phyloP scores from a whole-genome alignment of 2,888 invertebrate genomes.

The Euzetes globulus region DNA sequence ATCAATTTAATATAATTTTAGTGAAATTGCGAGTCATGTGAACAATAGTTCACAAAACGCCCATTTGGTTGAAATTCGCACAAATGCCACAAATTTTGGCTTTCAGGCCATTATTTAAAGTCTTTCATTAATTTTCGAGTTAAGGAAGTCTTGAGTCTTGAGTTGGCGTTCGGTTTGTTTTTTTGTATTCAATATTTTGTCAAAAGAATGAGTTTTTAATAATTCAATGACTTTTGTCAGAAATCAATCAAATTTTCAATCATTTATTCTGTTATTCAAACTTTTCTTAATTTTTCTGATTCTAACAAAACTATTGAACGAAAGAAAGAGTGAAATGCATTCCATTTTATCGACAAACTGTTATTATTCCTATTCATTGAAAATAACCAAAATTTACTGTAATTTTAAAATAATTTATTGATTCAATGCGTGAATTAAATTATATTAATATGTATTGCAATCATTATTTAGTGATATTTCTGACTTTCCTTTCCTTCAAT shows the following conservation, averaged over 20 bases:
- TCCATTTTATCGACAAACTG: not conserved
- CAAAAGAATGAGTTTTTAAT: not conserved
- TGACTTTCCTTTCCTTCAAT: no score
- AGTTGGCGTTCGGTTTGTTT: not conserved
- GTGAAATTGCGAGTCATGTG: slow-evolving; percentile 12
- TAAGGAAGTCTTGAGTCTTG: slow-evolving; percentile 7
- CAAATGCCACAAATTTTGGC: not conserved
- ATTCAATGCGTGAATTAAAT: slow-evolving; percentile 8
- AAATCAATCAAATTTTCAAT: not conserved
- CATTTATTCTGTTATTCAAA: not conserved
- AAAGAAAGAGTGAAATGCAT: slow-evolving; percentile 6
- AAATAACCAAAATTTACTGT: not conserved
- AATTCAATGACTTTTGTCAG: not conserved
- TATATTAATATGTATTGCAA: not conserved
- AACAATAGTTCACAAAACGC: not conserved
- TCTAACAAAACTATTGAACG: not conserved
- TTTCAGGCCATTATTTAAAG: not conserved
- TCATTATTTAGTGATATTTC: no score
- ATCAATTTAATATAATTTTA: not conserved
- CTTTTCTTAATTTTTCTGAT: not conserved
- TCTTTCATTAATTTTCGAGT: not conserved
- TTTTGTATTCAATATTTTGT: not conserved
- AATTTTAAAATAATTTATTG: not conserved
- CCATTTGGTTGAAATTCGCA: not conserved
- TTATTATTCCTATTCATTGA: slow-evolving; percentile 1